Evolutionary conservation across 2,888 invertebrate genomes (phyloP).

Genomic region (Allolobophora icterica): DNA sequence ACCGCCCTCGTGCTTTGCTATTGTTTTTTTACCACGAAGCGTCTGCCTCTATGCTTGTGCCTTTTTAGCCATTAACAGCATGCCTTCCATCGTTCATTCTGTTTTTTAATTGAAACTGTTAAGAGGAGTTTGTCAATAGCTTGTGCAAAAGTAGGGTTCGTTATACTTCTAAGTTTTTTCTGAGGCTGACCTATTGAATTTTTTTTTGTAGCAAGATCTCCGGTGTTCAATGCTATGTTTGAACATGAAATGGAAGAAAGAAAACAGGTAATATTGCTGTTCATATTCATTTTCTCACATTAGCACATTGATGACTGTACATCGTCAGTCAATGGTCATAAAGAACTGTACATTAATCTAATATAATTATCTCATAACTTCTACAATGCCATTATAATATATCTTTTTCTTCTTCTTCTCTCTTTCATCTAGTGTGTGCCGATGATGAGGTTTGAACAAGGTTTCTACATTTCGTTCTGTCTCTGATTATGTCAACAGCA

Average conservation of each 20-base stretch:
- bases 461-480: no score
- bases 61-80: not conserved
- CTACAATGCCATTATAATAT: no score
- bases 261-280: conserved; percentile 71
- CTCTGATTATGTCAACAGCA: no score
- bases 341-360: no score
- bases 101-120: not conserved
- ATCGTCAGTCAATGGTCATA: no score
- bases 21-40: not conserved
- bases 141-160: not conserved
- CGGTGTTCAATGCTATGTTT: conserved; percentile 99
- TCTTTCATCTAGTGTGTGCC: no score
- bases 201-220: conserved; percentile 82
- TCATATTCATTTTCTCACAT: not conserved
- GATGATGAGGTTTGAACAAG: no score
- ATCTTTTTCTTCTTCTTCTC: no score
- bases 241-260: conserved; percentile 99
- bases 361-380: no score
- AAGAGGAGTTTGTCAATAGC: no score
- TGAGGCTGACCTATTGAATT: not conserved
- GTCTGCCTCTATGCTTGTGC: not conserved
- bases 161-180: not conserved
- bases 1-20: no score
- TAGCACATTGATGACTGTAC: not conserved
- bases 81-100: not conserved